Conservation (phyloP, 2,113 vertebrate species). For the Trogon melanurus region DNA sequence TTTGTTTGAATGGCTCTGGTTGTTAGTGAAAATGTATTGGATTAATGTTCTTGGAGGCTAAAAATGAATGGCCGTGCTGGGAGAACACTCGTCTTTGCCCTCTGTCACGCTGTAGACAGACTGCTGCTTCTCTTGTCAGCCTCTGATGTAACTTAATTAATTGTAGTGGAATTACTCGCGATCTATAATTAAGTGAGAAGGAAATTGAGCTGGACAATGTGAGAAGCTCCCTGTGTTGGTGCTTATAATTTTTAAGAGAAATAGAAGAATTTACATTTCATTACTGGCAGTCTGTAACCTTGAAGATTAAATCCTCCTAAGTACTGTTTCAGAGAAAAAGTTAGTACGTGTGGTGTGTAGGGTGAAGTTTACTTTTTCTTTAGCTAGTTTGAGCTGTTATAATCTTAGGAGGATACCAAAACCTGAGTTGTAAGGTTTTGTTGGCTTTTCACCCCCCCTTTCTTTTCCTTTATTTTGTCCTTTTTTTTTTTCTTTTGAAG, state of each 20-base stretch:
- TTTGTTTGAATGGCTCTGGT: neutral
- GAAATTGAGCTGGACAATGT: constrained; percentile 58
- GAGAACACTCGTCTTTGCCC: neutral
- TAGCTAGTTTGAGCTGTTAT: neutral
- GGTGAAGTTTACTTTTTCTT: neutral
- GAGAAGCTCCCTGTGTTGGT: constrained; percentile 49
- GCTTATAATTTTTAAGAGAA: constrained; percentile 19
- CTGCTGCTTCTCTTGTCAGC: constrained; percentile 31
- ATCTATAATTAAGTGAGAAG: constrained; percentile 53
- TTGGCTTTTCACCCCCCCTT: too few relatives aligned
- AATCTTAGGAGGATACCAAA: neutral
- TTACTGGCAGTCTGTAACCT: constrained; percentile 21
- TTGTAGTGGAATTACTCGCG: constrained; percentile 47
- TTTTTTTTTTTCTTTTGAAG: neutral
- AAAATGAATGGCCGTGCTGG: neutral
- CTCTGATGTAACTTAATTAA: constrained; percentile 62
- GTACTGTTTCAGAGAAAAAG: neutral
- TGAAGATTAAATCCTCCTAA: neutral
- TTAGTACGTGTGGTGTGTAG: neutral
- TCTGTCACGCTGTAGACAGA: neutral
- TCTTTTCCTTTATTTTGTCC: too few relatives aligned
- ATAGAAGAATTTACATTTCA: neutral
- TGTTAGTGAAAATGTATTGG: neutral
- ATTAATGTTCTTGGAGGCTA: constrained; percentile 10
- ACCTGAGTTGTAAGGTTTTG: neutral